These are phyloP conservation scores for Dreissena polymorpha DNA, from an alignment of 1,140 invertebrate genomes.

Conservation along the genomic window DNA sequence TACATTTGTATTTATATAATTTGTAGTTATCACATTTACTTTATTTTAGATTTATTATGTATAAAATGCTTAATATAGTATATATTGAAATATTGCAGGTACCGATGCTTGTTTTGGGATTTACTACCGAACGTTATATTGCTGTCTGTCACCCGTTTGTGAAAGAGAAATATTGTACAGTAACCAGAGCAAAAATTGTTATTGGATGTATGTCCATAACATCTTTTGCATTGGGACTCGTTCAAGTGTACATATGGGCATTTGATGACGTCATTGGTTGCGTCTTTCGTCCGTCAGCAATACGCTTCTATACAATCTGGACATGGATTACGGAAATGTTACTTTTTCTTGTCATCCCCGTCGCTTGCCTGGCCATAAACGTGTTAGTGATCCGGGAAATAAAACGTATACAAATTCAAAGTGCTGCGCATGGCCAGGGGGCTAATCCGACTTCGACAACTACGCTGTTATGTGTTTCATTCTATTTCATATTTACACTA, in stretches of 20 bases:
- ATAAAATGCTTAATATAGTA: too few species aligned
- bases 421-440: conserved; percentile 58
- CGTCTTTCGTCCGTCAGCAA: conserved; percentile 5
- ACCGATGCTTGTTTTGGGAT: conserved; percentile 82
- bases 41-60: too few species aligned
- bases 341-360: conserved; percentile 72
- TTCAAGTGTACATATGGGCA: conserved; percentile 73
- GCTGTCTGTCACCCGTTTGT: conserved; percentile 96
- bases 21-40: too few species aligned
- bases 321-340: conserved; percentile 75
- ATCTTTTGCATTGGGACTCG: conserved; percentile 59
- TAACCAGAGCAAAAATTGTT: conserved; percentile 62
- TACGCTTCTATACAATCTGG: conserved; percentile 70
- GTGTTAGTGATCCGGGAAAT: conserved; percentile 76
- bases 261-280: conserved; percentile 48
- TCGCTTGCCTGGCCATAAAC: conserved; percentile 75
- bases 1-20: too few species aligned
- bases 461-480: conserved; percentile 76
- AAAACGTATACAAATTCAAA: conserved; percentile 62
- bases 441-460: conserved; percentile 70
- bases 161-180: conserved; percentile 73
- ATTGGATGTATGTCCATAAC: conserved; percentile 58
- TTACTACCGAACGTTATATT: conserved; percentile 96
- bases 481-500: conserved; percentile 77
- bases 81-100: conserved; percentile 41